Conservation (phyloP, 2,797 vertebrate species). For the Hapalemur alaotrensis region DNA sequence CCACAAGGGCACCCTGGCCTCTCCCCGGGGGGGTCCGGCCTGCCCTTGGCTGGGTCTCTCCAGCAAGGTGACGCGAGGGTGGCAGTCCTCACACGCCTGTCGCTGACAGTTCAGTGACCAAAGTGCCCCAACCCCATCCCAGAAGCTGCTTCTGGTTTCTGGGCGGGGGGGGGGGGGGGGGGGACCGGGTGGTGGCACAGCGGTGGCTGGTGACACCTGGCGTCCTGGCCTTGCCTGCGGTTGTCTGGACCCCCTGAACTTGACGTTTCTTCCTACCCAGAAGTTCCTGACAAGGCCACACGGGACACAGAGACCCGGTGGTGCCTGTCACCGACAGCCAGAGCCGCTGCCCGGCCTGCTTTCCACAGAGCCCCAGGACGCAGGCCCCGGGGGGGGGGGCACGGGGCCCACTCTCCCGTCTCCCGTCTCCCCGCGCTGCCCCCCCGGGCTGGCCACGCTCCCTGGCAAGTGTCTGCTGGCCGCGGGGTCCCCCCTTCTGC, state of each 20-base stretch:
- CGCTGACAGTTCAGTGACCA: not conserved
- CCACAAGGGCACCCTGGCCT: not conserved
- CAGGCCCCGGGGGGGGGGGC: not conserved
- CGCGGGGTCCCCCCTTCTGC: not conserved
- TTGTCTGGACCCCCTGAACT: not conserved
- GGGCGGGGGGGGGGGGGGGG: not conserved
- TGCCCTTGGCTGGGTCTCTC: not conserved
- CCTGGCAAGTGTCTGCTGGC: not conserved
- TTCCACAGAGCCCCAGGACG: accelerated
- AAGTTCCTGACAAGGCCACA: not conserved
- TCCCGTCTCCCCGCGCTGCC: not conserved
- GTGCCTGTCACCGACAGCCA: not conserved
- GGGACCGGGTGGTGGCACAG: too few species aligned
- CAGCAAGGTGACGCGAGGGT: not conserved
- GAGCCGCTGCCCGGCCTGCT: accelerated
- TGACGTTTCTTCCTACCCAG: not conserved
- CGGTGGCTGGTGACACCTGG: not conserved
- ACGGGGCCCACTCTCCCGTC: not conserved
- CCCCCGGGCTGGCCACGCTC: too few species aligned
- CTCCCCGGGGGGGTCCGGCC: too few species aligned
- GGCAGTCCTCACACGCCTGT: not conserved
- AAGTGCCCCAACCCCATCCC: not conserved
- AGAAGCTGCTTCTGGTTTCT: not conserved
- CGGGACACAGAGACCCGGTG: not conserved
- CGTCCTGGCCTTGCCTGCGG: not conserved